Evolutionary conservation across 23 tunicate species (phyloP).

Genomic region (Halocynthia aurantium): DNA sequence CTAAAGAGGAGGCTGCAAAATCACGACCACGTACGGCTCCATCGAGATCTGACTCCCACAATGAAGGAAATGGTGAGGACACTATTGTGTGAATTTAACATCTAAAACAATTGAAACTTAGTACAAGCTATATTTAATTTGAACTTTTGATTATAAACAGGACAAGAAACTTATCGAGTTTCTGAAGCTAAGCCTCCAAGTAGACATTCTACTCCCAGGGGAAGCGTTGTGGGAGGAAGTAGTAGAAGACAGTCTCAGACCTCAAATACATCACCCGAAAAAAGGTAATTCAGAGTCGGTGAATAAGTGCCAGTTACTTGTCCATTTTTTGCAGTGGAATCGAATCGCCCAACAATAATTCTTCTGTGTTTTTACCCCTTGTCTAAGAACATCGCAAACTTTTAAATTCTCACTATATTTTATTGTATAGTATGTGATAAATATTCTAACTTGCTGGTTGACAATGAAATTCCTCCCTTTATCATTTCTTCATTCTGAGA

Average conservation of each 20-base stretch:
- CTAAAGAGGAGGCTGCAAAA: no score
- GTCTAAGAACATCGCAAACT: no score
- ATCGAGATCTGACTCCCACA: conserved; percentile 5
- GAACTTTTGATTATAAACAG: not conserved
- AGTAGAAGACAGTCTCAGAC: conserved; percentile 19
- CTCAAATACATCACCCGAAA: conserved; percentile 1
- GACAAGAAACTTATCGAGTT: conserved; percentile 1
- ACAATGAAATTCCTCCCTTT: not conserved
- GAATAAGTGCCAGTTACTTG: not conserved
- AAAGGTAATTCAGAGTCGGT: not conserved
- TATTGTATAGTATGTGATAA: not conserved
- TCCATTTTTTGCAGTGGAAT: not conserved
- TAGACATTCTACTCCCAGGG: conserved; percentile 19
- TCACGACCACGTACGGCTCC: conserved; percentile 17
- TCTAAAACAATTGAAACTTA: not conserved
- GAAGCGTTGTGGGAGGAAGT: conserved; percentile 11
- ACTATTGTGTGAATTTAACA: not conserved
- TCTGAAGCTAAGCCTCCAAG: not conserved
- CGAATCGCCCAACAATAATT: not conserved
- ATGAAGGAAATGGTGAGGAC: not conserved
- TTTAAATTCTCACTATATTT: not conserved
- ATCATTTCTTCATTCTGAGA: not conserved
- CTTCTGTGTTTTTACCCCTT: no score
- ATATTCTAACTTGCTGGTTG: no score
- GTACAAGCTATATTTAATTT: not conserved